These are phyloP conservation scores for Microtus pennsylvanicus DNA, from an alignment of 2,113 vertebrate genomes.

Conservation along the genomic window DNA sequence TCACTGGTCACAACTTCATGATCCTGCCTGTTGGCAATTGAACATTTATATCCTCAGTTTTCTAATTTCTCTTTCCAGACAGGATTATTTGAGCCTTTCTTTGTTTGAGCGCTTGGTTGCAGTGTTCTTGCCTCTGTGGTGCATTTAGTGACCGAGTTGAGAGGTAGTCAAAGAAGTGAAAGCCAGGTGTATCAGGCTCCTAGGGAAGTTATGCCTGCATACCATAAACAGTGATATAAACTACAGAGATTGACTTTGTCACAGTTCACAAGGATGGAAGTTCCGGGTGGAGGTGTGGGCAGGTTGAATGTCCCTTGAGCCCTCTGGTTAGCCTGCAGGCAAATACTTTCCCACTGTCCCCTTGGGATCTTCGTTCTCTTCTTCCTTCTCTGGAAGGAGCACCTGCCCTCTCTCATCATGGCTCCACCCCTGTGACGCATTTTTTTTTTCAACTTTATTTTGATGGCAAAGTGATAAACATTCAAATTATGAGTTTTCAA, in stretches of 20 bases:
- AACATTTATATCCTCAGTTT: background rate
- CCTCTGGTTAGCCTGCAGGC: background rate
- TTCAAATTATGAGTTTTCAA: background rate
- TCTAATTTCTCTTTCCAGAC: background rate
- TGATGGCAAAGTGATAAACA: background rate
- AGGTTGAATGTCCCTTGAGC: background rate
- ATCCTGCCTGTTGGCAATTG: background rate
- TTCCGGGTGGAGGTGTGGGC: background rate
- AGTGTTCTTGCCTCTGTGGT: background rate
- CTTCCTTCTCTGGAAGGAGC: background rate
- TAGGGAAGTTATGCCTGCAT: background rate
- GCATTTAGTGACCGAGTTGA: background rate
- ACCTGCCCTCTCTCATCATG: background rate
- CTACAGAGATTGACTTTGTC: background rate
- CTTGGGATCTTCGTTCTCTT: background rate
- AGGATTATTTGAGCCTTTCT: background rate
- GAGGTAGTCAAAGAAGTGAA: background rate
- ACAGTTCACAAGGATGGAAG: background rate
- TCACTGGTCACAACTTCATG: background rate
- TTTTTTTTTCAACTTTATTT: background rate
- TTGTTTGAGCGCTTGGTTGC: background rate
- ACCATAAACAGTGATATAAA: background rate
- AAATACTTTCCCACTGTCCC: rapidly evolving
- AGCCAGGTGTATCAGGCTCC: background rate
- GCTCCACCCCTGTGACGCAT: too few relatives aligned